Conservation (phyloP, 2,113 vertebrate species). For the Ammodramus savannarum region DNA sequence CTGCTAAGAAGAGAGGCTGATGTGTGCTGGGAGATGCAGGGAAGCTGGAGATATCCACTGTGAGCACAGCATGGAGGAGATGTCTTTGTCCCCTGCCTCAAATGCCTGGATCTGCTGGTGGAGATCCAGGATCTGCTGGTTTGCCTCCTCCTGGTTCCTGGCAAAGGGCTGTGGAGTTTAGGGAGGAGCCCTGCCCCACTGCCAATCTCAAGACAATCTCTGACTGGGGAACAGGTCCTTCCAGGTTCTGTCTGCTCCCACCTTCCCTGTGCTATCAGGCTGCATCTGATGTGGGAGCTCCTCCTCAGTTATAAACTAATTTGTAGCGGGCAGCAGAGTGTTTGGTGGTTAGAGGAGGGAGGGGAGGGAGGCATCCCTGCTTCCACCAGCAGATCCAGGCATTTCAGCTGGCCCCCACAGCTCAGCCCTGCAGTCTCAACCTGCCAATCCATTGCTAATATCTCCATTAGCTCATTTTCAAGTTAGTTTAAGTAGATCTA, state of each 20-base stretch:
- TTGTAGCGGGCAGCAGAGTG: slow-evolving; percentile 39
- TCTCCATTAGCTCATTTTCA: not conserved
- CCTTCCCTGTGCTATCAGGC: not conserved
- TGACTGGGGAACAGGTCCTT: slow-evolving; percentile 15
- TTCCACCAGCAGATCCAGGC: not conserved
- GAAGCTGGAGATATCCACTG: not conserved
- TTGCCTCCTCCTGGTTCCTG: not conserved
- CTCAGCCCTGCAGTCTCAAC: not conserved
- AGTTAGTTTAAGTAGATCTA: not conserved
- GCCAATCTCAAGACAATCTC: not conserved
- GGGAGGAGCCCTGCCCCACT: not conserved
- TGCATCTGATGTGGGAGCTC: slow-evolving; percentile 25
- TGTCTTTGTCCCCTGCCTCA: not conserved
- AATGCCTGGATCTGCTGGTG: not conserved
- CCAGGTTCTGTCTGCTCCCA: slow-evolving; percentile 51
- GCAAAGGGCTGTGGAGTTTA: not conserved
- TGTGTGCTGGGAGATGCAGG: rapidly evolving
- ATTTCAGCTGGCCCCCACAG: rapidly evolving
- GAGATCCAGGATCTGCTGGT: not conserved
- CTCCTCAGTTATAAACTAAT: slow-evolving; percentile 23
- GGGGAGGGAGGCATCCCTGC: not conserved
- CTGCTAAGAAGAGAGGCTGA: slow-evolving; percentile 10
- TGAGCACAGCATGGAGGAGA: not conserved
- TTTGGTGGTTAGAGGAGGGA: slow-evolving; percentile 12
- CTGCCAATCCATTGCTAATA: not conserved